phyloP scores from a whole-genome alignment of 2,113 vertebrate species.

The Pterocles gutturalis region DNA sequence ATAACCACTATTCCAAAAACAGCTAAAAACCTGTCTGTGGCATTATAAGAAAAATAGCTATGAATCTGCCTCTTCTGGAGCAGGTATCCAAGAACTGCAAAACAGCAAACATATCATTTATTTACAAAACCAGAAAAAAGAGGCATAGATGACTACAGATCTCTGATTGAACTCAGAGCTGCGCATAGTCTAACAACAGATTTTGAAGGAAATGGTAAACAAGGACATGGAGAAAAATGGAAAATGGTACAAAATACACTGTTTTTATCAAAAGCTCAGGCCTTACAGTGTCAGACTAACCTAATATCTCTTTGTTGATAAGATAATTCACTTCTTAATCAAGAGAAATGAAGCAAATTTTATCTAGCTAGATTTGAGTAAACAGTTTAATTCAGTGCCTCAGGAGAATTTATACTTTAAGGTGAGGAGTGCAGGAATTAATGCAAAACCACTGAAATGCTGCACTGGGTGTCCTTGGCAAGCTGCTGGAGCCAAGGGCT shows the following conservation, averaged over 20 bases:
- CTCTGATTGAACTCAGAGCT: not conserved
- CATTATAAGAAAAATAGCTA: not conserved
- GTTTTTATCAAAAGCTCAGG: not conserved
- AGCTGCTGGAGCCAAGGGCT: fast-evolving
- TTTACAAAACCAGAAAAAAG: not conserved
- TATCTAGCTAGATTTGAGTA: not conserved
- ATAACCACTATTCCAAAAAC: not conserved
- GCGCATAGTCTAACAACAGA: not conserved
- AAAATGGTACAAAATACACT: not conserved
- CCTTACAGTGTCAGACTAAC: not conserved
- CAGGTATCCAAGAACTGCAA: not conserved
- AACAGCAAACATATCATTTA: not conserved
- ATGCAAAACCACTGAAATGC: not conserved
- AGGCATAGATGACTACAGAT: not conserved
- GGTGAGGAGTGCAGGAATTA: not conserved
- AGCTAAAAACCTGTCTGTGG: not conserved
- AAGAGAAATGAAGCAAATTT: not conserved
- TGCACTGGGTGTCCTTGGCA: not conserved
- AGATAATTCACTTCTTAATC: not conserved
- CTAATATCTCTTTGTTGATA: not conserved
- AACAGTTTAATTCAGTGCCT: not conserved
- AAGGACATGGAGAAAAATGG: not conserved
- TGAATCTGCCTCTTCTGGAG: not conserved
- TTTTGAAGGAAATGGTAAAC: not conserved
- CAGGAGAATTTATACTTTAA: not conserved